These are phyloP conservation scores for Zingel zingel DNA, from an alignment of 2,113 vertebrate species.

Conservation along the genomic window DNA sequence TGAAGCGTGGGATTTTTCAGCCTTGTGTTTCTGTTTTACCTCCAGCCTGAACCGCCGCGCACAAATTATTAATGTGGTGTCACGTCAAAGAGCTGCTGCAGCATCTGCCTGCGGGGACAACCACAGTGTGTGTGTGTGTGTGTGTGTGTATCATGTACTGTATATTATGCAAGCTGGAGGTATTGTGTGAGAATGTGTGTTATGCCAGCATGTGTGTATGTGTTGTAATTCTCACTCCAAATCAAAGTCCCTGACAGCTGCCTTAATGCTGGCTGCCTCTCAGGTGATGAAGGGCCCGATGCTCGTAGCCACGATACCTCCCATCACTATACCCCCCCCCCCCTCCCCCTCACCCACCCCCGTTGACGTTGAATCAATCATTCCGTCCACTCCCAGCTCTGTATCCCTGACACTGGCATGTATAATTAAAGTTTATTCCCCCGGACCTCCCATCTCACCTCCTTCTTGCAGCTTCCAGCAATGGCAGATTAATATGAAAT, in stretches of 20 bases:
- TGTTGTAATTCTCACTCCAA: slow-evolving; percentile 80
- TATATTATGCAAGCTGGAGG: slow-evolving; percentile 59
- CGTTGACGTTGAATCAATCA: slow-evolving; percentile 76
- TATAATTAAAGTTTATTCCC: slow-evolving; percentile 81
- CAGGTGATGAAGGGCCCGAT: slow-evolving; percentile 75
- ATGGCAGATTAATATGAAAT: slow-evolving; percentile 56
- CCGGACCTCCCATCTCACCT: slow-evolving; percentile 68
- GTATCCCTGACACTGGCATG: slow-evolving; percentile 75
- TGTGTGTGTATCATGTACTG: slow-evolving; percentile 27
- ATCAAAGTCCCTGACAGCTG: slow-evolving; percentile 83
- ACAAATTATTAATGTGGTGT: slow-evolving; percentile 81
- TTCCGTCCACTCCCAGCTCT: slow-evolving; percentile 58
- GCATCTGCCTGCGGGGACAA: slow-evolving; percentile 67
- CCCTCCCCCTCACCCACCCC: too few relatives aligned
- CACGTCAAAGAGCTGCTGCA: slow-evolving; percentile 68
- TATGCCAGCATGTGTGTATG: slow-evolving; percentile 51
- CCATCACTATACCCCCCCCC: slow-evolving; percentile 42
- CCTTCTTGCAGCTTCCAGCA: slow-evolving; percentile 23
- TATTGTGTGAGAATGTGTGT: slow-evolving; percentile 63
- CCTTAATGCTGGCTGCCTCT: slow-evolving; percentile 80
- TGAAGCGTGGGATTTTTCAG: slow-evolving; percentile 71
- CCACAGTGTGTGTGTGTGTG: slow-evolving; percentile 10
- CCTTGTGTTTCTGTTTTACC: slow-evolving; percentile 65
- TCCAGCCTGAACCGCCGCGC: slow-evolving; percentile 54
- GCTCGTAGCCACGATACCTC: slow-evolving; percentile 61